These are phyloP conservation scores for Drosophila burlai DNA, from an alignment of 1,140 invertebrate genomes.

Conservation along the genomic window DNA sequence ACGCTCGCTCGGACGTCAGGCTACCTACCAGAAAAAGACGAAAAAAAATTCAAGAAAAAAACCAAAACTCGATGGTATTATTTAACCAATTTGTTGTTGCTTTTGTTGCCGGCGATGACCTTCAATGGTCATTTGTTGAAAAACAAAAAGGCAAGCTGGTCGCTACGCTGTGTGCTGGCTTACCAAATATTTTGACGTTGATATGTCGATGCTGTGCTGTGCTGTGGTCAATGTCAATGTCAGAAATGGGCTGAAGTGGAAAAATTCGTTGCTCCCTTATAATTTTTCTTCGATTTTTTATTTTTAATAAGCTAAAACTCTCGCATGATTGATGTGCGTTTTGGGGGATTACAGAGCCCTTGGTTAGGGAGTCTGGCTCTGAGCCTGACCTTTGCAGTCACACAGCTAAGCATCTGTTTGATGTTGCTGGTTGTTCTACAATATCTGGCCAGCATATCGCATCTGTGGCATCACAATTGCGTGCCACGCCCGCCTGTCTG, in stretches of 20 bases:
- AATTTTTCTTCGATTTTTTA: slow-evolving; percentile 44
- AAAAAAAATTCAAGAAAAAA: slow-evolving; percentile 11
- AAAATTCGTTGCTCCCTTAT: slow-evolving; percentile 46
- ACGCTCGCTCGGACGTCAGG: slow-evolving; percentile 59
- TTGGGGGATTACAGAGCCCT: slow-evolving; percentile 68
- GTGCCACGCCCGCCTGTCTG: slow-evolving; percentile 66
- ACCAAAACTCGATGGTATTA: slow-evolving; percentile 43
- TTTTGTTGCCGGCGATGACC: slow-evolving; percentile 58
- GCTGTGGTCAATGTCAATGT: slow-evolving; percentile 79
- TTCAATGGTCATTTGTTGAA: slow-evolving; percentile 78
- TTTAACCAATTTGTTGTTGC: slow-evolving; percentile 78
- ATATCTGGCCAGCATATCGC: slow-evolving; percentile 62
- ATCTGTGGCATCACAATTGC: slow-evolving; percentile 59
- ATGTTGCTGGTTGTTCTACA: slow-evolving; percentile 44
- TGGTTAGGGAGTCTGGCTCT: not conserved
- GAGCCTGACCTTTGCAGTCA: slow-evolving; percentile 57
- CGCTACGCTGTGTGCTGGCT: slow-evolving; percentile 30
- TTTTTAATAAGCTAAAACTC: slow-evolving; percentile 50
- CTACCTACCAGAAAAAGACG: slow-evolving; percentile 61
- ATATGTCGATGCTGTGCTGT: slow-evolving; percentile 51
- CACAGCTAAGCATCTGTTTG: slow-evolving; percentile 8
- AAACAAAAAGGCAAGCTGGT: slow-evolving; percentile 59
- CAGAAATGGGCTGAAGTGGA: slow-evolving; percentile 78
- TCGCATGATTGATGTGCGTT: slow-evolving; percentile 70
- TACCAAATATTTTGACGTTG: slow-evolving; percentile 78